Evolutionary conservation across 2,797 vertebrate genomes (phyloP).

Genomic region (Sylvia borin): DNA sequence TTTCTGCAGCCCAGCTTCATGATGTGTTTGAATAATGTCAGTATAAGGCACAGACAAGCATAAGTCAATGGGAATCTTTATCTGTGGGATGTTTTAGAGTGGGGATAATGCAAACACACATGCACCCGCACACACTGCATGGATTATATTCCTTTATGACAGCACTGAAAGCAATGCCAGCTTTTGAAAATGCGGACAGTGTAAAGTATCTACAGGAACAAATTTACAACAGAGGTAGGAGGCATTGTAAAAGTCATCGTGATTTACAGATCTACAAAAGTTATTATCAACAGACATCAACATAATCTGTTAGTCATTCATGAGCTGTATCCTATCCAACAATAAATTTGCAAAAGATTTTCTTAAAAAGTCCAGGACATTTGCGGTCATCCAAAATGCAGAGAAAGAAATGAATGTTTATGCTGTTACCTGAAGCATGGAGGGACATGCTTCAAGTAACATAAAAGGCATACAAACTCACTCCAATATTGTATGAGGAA

Average conservation of each 20-base stretch:
- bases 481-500: not conserved
- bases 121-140: not conserved
- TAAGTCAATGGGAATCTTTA: not conserved
- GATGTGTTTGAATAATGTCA: not conserved
- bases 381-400: not conserved
- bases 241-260: constrained; percentile 2
- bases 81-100: not conserved
- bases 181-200: not conserved
- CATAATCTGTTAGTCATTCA: not conserved
- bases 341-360: not conserved
- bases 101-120: not conserved
- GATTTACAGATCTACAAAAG: constrained; percentile 24
- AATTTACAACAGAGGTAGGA: not conserved
- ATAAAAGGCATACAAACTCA: not conserved
- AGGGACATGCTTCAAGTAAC: not conserved
- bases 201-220: not conserved
- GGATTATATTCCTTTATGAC: not conserved
- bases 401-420: not conserved
- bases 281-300: not conserved
- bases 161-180: not conserved
- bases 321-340: not conserved
- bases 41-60: not conserved
- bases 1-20: not conserved
- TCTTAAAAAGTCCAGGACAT: not conserved
- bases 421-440: not conserved